Base-by-base conservation (phyloP, 2,113 vertebrate genomes). In the Pseudolaguvia tuberculata region DNA sequence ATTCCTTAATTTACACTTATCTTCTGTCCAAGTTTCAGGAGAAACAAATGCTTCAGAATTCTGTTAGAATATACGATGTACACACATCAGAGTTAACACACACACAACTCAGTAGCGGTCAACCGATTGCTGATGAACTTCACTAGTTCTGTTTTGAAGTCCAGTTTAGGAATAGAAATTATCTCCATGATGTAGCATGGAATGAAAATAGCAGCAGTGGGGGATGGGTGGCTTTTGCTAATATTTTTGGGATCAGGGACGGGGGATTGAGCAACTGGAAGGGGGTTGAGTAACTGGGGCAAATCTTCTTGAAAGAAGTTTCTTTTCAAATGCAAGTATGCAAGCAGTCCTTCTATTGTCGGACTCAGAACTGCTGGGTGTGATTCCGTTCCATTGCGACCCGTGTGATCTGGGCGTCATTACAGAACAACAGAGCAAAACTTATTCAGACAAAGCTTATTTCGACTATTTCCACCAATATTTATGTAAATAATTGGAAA, bases 191-290 rank as follows among this genome's bases (percentile, higher is more conserved):
- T 50, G 48, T 50, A 1, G 48, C 48, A 50, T 20, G 35, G 58
- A 17, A 21, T 39, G 73, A 79, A 73, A 35, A 78, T 82, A 84
- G 76, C 79, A 65, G 69, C 47, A 25, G 39, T 17, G 9, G 62
- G 74, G 76, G 79, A 27, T 15, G 63, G 42, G 17, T 42, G 9
- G 86, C 83, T 85, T 86, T 88, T 83, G 80, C 86, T 61, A 62
- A 67, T 76, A 82, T 61, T 67, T 76, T 73, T 11, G 3, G 35
- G 52, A 70, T 53, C 13, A 53, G n/a, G 61, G 61, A 52, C 47
- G 70, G 70, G 47, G 25, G 23, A n/a, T n/a, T n/a, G n/a, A n/a
- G n/a, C n/a, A n/a, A n/a, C n/a, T 56, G 12, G 47, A 35, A 65
- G 47, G 12, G 47, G 29, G 74, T 51, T 6, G 2, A 21, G 53